These are phyloP conservation scores for Miichthys miiuy DNA, from an alignment of 2,797 vertebrate species.

Conservation along the genomic window DNA sequence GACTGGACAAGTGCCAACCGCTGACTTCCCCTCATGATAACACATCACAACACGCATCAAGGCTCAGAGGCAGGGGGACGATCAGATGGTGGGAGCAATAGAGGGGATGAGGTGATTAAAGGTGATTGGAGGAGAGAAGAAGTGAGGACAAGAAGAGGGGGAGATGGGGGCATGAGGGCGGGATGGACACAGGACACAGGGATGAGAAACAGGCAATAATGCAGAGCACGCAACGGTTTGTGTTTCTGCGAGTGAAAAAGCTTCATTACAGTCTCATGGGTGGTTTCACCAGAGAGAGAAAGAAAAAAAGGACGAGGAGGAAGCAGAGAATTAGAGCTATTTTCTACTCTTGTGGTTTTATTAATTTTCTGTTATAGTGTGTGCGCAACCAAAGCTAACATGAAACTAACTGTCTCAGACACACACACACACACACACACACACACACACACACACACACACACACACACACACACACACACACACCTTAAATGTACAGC, in stretches of 20 bases:
- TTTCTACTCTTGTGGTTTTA: slow-evolving; percentile 47
- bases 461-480: background rate
- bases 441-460: too few relatives aligned
- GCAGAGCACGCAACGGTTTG: slow-evolving; percentile 23
- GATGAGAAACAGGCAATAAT: slow-evolving; percentile 7
- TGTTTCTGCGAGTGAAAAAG: slow-evolving; percentile 6
- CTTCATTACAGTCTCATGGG: slow-evolving; percentile 31
- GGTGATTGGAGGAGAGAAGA: slow-evolving; percentile 56
- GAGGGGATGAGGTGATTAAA: slow-evolving; percentile 51
- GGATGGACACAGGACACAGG: slow-evolving; percentile 13
- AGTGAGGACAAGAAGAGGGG: background rate
- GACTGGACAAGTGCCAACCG: slow-evolving; percentile 63
- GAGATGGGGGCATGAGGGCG: background rate
- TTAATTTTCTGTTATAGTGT: slow-evolving; percentile 35
- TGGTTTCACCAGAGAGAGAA: slow-evolving; percentile 28
- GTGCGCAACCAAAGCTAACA: slow-evolving; percentile 23
- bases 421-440: background rate
- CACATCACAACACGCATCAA: slow-evolving; percentile 36
- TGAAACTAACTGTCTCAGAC: background rate
- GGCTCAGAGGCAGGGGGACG: slow-evolving; percentile 44
- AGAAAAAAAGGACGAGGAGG: background rate
- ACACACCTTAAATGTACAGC: background rate
- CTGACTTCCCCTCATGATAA: slow-evolving; percentile 56
- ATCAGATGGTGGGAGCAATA: slow-evolving; percentile 45
- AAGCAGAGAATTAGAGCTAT: slow-evolving; percentile 27